Evolutionary conservation across 2,797 vertebrate genomes (phyloP), one percentile per base, ranked within the genome.

Genomic region (Falco biarmicus): DNA sequence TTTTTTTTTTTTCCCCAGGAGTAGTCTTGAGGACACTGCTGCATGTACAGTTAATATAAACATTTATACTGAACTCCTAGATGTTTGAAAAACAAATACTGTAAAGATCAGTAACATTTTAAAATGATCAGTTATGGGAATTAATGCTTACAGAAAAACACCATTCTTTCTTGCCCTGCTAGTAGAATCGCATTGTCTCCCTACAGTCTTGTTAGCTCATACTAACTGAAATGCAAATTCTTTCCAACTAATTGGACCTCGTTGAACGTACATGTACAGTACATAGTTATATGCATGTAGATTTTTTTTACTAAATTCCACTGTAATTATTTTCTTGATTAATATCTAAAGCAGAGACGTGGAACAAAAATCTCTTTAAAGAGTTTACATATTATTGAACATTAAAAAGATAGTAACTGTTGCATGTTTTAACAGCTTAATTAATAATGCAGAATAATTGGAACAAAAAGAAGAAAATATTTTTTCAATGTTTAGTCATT

Each of bases 221-320:
- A 96, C 97, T 97, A 98, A 98, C 98, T 98, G 97, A 98, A 98
- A 98, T 98, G 97, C 97, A 98, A 98, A 98, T 98, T 98, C 94
- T 95, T 97, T 96, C 92, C 95, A 98, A 95, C 97, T 98, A 98
- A 98, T 98, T 98, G 97, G 97, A 96, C 96, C 97, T 98, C 86
- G 89, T 97, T 98, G 98, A 98, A 96, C 54, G 96, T 97, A 96
- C 95, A 98, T 91, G 95, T 96, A 97, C 90, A 97, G 96, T 98
- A 94, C 96, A 96, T 95, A 96, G 96, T 97, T 97, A 95, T 92
- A 97, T 96, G 95, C 94, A 97, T 96, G 97, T 97, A 97, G 94
- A 84, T 94, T 97, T 97, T 91, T 94, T 97, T 93, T 69, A 73
- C 69, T 97, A 96, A 98, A 98, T 96, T 97, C 96, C 92, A 95